phyloP scores from a whole-genome alignment of 1,140 invertebrate genomes.

The Tetranychus urticae region DNA sequence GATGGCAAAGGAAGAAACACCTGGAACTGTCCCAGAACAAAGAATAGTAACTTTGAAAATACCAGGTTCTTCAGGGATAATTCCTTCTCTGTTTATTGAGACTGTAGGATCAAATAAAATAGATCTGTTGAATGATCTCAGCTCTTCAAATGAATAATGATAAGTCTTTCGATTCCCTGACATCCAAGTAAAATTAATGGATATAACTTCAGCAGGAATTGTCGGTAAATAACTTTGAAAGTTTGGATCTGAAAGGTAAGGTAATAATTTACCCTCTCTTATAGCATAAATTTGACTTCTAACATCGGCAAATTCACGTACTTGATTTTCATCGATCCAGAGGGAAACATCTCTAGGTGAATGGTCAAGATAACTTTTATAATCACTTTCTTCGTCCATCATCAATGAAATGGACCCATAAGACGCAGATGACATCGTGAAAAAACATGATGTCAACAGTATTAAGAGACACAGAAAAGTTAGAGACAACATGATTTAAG shows the following conservation, averaged over 20 bases:
- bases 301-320: constrained; percentile 30
- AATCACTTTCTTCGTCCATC: no score
- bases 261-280: constrained; percentile 50
- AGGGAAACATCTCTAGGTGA: constrained; percentile 5
- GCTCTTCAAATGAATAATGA: constrained; percentile 57
- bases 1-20: constrained; percentile 64
- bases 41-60: constrained; percentile 75
- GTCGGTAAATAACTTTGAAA: constrained; percentile 63
- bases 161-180: constrained; percentile 36
- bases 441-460: no score
- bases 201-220: constrained; percentile 58
- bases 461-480: no score
- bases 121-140: constrained; percentile 55
- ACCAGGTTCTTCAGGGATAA: constrained; percentile 57
- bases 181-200: constrained; percentile 75
- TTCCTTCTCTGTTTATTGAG: constrained; percentile 54
- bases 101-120: constrained; percentile 59
- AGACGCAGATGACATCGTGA: no score
- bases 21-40: constrained; percentile 64
- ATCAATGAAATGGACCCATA: no score
- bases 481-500: no score
- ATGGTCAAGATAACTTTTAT: no score
- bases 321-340: constrained; percentile 12
- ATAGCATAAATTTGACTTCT: constrained; percentile 71
- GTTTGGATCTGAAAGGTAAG: constrained; percentile 62